These are phyloP conservation scores for Babyrousa celebensis DNA, from an alignment of 2,797 vertebrate genomes.

Conservation along the genomic window DNA sequence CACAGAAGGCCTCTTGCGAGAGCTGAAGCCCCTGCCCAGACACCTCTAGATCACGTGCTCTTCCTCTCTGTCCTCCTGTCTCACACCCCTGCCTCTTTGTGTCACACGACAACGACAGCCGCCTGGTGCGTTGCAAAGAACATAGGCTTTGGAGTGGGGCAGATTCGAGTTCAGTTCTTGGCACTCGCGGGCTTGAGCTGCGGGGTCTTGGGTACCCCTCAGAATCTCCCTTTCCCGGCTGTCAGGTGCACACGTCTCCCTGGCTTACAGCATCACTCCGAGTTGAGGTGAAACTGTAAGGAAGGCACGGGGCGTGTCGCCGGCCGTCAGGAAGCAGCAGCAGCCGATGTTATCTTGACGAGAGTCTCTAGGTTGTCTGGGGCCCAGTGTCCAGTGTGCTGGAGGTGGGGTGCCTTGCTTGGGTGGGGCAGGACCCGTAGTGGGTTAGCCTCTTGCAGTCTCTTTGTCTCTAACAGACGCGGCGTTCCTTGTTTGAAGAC, in stretches of 20 bases:
- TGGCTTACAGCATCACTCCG: neutral
- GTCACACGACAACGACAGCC: constrained; percentile 14
- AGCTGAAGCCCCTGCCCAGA: neutral
- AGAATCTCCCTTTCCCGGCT: constrained; percentile 61
- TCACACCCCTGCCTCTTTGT: constrained; percentile 53
- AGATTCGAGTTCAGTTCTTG: constrained; percentile 29
- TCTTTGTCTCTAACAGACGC: neutral
- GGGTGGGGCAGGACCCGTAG: neutral
- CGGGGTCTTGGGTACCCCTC: constrained; percentile 41
- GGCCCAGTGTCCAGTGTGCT: neutral
- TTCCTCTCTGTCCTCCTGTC: neutral
- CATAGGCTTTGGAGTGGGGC: neutral
- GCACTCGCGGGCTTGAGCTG: constrained; percentile 14
- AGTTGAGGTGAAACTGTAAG: constrained; percentile 34
- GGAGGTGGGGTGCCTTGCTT: constrained; percentile 19
- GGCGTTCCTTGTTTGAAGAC: neutral
- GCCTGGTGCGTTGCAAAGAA: constrained; percentile 29
- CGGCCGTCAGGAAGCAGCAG: constrained; percentile 51
- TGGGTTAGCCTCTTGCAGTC: neutral
- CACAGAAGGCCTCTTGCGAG: neutral
- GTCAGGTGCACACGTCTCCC: constrained; percentile 44
- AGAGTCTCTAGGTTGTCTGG: constrained; percentile 54
- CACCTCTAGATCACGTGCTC: neutral
- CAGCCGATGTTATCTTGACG: constrained; percentile 23
- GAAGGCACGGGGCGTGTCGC: constrained; percentile 12